Percentiles rank a stretch among this genome's conserved stretches.
These are phyloP conservation scores for Clarias macrocephalus DNA, from an alignment of 2,113 vertebrate species.

Conservation along the genomic window DNA sequence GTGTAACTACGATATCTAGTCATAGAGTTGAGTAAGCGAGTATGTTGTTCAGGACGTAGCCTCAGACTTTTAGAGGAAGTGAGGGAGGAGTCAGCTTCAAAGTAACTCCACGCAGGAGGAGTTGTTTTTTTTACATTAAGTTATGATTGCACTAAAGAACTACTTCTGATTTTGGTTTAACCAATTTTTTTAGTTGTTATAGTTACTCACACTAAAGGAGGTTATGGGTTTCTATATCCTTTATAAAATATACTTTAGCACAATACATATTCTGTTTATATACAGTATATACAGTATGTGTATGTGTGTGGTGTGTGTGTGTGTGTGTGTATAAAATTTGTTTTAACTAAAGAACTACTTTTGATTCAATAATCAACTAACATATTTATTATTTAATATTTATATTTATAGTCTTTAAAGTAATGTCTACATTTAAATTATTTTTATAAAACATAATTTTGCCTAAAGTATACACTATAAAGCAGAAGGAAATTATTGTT, in stretches of 20 bases:
- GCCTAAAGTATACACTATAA: neutral
- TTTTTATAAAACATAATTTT: neutral
- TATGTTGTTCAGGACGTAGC: neutral
- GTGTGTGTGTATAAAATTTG: no score
- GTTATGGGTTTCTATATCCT: neutral
- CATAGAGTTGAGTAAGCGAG: neutral
- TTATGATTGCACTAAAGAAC: neutral
- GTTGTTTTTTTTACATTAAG: neutral
- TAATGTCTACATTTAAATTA: neutral
- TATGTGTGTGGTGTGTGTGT: no score
- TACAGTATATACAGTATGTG: no score
- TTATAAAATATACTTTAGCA: neutral
- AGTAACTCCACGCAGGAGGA: neutral
- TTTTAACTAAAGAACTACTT: no score
- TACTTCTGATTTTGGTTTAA: neutral
- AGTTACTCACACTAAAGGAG: neutral
- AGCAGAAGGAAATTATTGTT: neutral
- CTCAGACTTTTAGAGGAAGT: constrained; percentile 32
- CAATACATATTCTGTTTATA: no score
- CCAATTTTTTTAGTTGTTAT: neutral
- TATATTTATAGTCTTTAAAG: neutral
- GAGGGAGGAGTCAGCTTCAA: constrained; percentile 39
- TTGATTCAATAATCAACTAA: no score
- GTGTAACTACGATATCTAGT: neutral
- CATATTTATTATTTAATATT: no score